Conservation (phyloP, 35 echinoderm and acorn worm species). For the Hemicentrotus pulcherrimus region DNA sequence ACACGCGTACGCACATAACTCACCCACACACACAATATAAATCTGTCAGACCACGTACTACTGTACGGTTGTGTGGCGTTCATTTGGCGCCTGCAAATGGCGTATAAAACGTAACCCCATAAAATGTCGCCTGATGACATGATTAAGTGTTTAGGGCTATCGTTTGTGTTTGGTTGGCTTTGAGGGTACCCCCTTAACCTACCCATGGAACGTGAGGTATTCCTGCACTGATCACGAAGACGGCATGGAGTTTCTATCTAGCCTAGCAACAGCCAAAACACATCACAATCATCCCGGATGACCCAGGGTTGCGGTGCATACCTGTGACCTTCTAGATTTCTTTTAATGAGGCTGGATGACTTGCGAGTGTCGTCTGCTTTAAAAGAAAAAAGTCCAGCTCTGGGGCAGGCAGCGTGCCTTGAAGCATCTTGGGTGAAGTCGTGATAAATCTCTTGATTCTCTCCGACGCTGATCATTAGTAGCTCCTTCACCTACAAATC, state of each 20-base stretch:
- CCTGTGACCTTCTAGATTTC: not conserved
- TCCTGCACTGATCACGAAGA: not conserved
- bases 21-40: not conserved
- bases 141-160: slow-evolving; percentile 4
- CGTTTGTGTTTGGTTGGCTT: not conserved
- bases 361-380: not conserved
- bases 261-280: slow-evolving; percentile 8
- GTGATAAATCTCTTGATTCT: not conserved
- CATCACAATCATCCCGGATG: not conserved
- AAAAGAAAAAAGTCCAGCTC: not conserved
- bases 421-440: not conserved
- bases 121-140: not conserved
- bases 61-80: not conserved
- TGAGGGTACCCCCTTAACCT: not conserved
- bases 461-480: too few relatives aligned
- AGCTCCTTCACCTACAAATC: too few relatives aligned
- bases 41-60: not conserved
- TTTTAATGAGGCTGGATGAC: slow-evolving; percentile 17
- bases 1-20: too few relatives aligned
- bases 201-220: not conserved
- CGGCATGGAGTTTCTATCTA: not conserved
- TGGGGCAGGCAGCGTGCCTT: not conserved
- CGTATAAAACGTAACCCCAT: not conserved
- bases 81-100: not conserved
- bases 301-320: not conserved